A percentile compares a stretch with the other conserved stretches of the same genome.
These are phyloP conservation scores for Opisthocomus hoazin DNA, from an alignment of 2,113 vertebrate species.

Conservation along the genomic window DNA sequence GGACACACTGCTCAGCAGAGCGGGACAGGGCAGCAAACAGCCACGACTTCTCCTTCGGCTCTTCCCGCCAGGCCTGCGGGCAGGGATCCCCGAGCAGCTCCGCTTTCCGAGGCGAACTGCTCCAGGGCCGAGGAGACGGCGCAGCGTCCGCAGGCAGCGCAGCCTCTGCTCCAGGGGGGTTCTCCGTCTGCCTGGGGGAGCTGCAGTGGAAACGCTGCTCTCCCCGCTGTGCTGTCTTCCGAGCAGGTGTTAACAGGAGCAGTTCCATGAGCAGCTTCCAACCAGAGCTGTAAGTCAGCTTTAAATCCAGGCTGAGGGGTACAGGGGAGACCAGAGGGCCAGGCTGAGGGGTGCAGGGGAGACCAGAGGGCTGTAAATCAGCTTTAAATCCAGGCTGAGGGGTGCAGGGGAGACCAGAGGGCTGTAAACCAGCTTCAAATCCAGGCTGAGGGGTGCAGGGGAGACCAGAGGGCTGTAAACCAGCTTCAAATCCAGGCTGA, in stretches of 20 bases:
- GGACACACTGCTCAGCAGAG: neutral
- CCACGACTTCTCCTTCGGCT: neutral
- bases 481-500: no score
- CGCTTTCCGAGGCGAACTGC: neutral
- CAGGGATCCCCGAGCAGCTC: neutral
- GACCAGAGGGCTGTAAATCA: no score
- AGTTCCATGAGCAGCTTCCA: neutral
- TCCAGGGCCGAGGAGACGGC: neutral
- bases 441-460: no score
- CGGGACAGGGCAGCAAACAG: neutral
- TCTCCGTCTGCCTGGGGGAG: neutral
- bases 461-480: no score
- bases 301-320: no score
- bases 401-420: no score
- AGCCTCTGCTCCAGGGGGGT: fast-evolving
- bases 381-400: no score
- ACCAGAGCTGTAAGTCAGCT: no score
- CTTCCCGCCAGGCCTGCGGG: fast-evolving
- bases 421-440: no score
- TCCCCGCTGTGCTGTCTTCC: fast-evolving
- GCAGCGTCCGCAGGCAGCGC: neutral
- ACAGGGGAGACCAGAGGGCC: no score
- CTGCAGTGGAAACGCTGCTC: neutral
- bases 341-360: no score
- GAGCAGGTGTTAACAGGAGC: neutral